Evolutionary conservation across 2,888 invertebrate genomes (phyloP).

Genomic region (Matsumyia berberina): DNA sequence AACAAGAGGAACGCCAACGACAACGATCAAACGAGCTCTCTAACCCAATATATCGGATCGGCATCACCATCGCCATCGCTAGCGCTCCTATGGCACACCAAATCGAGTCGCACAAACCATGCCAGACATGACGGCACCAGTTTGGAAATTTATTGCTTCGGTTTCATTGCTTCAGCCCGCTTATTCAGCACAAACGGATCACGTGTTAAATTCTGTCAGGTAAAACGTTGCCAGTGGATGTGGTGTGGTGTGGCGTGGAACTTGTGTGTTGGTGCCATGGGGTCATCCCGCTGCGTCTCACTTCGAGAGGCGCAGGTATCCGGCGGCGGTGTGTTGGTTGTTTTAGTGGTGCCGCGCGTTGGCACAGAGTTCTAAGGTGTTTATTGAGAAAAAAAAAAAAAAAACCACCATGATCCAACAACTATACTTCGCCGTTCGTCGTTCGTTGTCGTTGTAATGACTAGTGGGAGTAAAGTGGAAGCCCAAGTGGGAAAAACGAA

Average conservation of each 20-base stretch:
- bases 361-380: slow-evolving; percentile 58
- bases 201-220: slow-evolving; percentile 76
- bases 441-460: slow-evolving; percentile 38
- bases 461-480: slow-evolving; percentile 63
- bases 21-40: slow-evolving; percentile 66
- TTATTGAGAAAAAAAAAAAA: slow-evolving; percentile 38
- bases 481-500: slow-evolving; percentile 55
- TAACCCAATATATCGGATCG: slow-evolving; percentile 70
- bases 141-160: slow-evolving; percentile 77
- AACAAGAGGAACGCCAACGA: slow-evolving; percentile 68
- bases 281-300: slow-evolving; percentile 64
- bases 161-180: slow-evolving; percentile 74
- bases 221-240: slow-evolving; percentile 57
- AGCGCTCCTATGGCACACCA: slow-evolving; percentile 24
- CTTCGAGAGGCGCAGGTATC: slow-evolving; percentile 58
- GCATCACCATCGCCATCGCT: no score
- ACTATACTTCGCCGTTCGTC: slow-evolving; percentile 8
- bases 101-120: slow-evolving; percentile 76
- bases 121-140: slow-evolving; percentile 78
- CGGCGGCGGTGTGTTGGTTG: slow-evolving; percentile 52
- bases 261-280: slow-evolving; percentile 44
- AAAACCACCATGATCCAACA: slow-evolving; percentile 3
- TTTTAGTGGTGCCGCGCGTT: slow-evolving; percentile 30
- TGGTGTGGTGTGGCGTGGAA: slow-evolving; percentile 37
- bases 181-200: slow-evolving; percentile 76